Conservation (phyloP, 2,113 vertebrate species). For the Anguilla japonica region DNA sequence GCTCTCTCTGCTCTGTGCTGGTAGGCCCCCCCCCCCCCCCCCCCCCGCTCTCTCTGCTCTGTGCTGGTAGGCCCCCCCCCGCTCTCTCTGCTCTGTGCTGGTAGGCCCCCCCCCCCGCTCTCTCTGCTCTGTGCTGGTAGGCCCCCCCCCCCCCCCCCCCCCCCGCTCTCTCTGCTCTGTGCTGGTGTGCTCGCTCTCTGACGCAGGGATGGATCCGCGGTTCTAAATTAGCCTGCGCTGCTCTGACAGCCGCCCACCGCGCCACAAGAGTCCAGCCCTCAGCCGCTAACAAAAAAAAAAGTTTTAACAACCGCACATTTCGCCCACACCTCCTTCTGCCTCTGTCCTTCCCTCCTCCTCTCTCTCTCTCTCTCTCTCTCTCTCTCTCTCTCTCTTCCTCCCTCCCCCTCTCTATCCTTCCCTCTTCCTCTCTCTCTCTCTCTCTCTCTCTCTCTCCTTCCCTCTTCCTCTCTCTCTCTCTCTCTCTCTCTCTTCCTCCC, state of each 20-base stretch:
- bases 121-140: too few species aligned
- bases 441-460: neutral
- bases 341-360: neutral
- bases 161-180: conserved; percentile 42
- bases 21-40: conserved; percentile 26
- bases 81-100: too few species aligned
- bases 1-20: too few species aligned
- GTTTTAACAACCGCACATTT: conserved; percentile 50
- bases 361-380: neutral
- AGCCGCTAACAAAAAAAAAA: conserved; percentile 21
- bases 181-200: conserved; percentile 57
- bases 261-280: conserved; percentile 30
- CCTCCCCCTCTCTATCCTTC: neutral
- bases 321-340: conserved; percentile 21
- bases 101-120: neutral
- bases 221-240: conserved; percentile 57
- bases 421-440: neutral
- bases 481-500: neutral
- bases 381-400: neutral
- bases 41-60: conserved; percentile 40
- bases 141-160: too few species aligned
- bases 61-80: too few species aligned
- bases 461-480: neutral
- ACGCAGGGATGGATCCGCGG: conserved; percentile 58
- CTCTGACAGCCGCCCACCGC: conserved; percentile 29